These are phyloP conservation scores for Koerneria pararmatus DNA, from an alignment of 2,888 invertebrate genomes.

Conservation along the genomic window DNA sequence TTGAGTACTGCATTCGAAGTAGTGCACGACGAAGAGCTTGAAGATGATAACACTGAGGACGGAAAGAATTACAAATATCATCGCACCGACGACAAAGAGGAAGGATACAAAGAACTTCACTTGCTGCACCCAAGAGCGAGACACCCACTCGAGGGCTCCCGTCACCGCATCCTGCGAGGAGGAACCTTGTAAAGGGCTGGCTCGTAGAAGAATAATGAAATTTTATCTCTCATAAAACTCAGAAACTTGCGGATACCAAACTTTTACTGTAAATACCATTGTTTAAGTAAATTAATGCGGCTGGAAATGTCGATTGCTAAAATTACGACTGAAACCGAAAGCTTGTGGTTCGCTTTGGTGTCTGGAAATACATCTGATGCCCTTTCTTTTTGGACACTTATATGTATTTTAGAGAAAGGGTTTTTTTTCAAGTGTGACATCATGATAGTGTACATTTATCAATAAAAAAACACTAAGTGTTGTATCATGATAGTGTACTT, in stretches of 20 bases:
- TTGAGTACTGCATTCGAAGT: constrained; percentile 32
- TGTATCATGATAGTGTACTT: too few species aligned
- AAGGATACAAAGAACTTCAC: constrained; percentile 32
- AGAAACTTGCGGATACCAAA: too few species aligned
- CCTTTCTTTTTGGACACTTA: too few species aligned
- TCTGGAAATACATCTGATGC: too few species aligned
- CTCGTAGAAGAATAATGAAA: too few species aligned
- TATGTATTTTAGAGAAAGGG: too few species aligned
- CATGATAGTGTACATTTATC: too few species aligned
- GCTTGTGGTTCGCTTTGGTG: too few species aligned
- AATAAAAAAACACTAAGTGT: too few species aligned
- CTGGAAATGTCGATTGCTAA: not conserved
- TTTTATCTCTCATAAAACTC: too few species aligned
- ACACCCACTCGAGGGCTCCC: constrained; percentile 60
- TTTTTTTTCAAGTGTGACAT: too few species aligned
- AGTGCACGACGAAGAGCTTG: constrained; percentile 35
- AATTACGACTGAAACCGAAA: not conserved
- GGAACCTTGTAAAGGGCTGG: too few species aligned
- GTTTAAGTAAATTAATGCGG: not conserved
- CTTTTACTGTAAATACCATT: not conserved
- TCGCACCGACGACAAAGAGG: constrained; percentile 31
- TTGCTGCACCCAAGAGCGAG: constrained; percentile 54
- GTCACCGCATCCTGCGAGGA: constrained; percentile 60
- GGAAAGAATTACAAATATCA: constrained; percentile 34
- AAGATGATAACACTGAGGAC: constrained; percentile 37